Evolutionary conservation across 2,888 invertebrate genomes (phyloP).

Genomic region (Chymomyza procnemis): DNA sequence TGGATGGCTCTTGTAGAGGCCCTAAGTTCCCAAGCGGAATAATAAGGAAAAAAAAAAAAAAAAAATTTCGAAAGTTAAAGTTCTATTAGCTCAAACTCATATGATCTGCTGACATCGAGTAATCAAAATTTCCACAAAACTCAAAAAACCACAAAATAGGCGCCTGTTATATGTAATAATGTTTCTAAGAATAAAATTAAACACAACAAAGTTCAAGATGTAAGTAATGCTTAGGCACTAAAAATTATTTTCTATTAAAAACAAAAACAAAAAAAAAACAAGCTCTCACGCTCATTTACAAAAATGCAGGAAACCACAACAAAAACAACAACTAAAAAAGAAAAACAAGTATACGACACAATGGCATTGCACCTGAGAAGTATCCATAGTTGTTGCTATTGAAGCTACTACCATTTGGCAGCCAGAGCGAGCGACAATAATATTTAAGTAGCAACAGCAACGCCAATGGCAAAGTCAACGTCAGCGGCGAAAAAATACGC

Average conservation of each 20-base stretch:
- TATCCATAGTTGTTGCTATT: neutral
- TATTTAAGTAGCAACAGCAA: neutral
- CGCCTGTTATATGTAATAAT: no score
- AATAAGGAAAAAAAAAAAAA: no score
- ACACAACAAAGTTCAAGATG: no score
- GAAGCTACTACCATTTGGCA: neutral
- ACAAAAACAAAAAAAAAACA: neutral
- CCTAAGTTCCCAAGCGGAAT: no score
- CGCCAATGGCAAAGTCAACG: neutral
- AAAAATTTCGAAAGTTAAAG: no score
- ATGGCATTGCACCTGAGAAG: neutral
- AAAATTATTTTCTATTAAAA: neutral
- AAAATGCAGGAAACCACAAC: constrained; percentile 20
- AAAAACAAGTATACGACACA: constrained; percentile 10
- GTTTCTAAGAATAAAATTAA: no score
- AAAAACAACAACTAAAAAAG: constrained; percentile 10
- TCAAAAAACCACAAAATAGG: no score
- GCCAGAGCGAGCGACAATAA: neutral
- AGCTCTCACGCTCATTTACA: constrained; percentile 40
- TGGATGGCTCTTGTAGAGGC: no score
- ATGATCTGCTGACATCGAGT: no score
- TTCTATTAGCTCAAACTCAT: no score
- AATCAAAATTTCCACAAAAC: no score
- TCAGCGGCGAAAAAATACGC: neutral
- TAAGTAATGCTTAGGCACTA: neutral